These are phyloP conservation scores for Syrrhaptes paradoxus DNA, from an alignment of 2,113 vertebrate genomes.

Conservation along the genomic window DNA sequence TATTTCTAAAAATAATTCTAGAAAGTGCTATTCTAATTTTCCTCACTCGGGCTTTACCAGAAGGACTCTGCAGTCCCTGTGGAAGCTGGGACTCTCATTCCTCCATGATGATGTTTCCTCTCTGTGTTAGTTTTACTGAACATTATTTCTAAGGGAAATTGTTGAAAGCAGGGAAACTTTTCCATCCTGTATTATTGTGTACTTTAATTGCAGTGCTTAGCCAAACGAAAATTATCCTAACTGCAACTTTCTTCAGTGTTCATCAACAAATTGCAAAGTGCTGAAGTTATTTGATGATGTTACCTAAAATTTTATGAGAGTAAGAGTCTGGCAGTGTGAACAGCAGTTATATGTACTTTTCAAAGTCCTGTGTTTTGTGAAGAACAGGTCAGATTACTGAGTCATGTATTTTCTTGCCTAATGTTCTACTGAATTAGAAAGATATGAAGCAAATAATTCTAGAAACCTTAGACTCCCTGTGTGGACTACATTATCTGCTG, in stretches of 20 bases:
- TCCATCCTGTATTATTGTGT: neutral
- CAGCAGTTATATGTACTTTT: constrained; percentile 73
- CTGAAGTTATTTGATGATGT: constrained; percentile 80
- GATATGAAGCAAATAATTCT: neutral
- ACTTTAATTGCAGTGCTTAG: neutral
- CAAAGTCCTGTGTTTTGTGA: constrained; percentile 69
- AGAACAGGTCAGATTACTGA: constrained; percentile 61
- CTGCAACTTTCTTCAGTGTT: neutral
- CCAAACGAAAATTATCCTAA: neutral
- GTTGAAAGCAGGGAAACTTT: constrained; percentile 51
- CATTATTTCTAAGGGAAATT: constrained; percentile 79
- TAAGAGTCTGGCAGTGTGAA: neutral
- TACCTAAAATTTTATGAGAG: constrained; percentile 75
- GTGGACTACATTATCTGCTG: neutral
- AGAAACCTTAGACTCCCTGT: neutral
- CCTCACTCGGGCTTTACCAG: constrained; percentile 75
- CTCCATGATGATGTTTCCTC: constrained; percentile 78
- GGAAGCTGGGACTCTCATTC: constrained; percentile 75
- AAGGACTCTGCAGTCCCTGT: constrained; percentile 78
- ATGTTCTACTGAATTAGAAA: neutral
- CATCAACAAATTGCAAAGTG: constrained; percentile 72
- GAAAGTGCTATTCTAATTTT: neutral
- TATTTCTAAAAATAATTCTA: neutral
- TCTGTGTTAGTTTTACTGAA: constrained; percentile 78
- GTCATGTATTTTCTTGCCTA: neutral